Base-by-base conservation (phyloP, 2,888 invertebrate species). In the Eucera pruinosa region DNA sequence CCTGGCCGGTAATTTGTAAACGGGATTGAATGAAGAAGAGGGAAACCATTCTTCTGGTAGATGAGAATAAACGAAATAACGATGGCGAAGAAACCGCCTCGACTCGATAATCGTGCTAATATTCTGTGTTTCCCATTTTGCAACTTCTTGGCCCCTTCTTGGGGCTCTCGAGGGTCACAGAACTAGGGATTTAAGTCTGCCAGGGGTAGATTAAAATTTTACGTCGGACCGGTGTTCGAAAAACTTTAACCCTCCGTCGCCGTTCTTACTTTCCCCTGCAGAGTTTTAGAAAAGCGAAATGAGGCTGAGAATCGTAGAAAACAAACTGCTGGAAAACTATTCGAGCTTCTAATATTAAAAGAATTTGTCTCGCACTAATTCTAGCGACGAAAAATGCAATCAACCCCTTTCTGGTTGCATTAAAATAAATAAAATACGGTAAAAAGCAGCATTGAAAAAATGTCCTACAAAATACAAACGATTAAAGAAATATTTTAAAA, bases 41-140 rank as follows among this genome's bases (percentile, higher is more conserved):
- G 20, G 36, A 2, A 20, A 20, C 13, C 13, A 20, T 33, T 47
- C 33, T 54, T 47, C 60, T 54, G 23, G 25, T 13, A 48, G 23
- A 18, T 9, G 36, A 11, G 68, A 65, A 57, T 52, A 45, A 76
- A 74, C 76, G 80, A 78, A 80, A 61, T 55, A 77, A 72, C 68
- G 50, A 43, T 25, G 27, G 57, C 68, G 20, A 41, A 54, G n/a
- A 27, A 65, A 65, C 57, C 84, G 58, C 47, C 69, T 57, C 54
- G 39, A 23, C 57, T 60, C 72, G 58, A 68, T 84, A 83, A 83
- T 84, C 78, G 68, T 41, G 83, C 81, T 79, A 85, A 84, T 84
- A 85, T 85, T 78, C 83, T 78, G 85, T 85, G 84, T 85, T 84
- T 81, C 67, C 79, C 81, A 65, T 79, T 85, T 81, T 61, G 78